Conservation (phyloP, 2,113 vertebrate species). For the Actinemys pallida region DNA sequence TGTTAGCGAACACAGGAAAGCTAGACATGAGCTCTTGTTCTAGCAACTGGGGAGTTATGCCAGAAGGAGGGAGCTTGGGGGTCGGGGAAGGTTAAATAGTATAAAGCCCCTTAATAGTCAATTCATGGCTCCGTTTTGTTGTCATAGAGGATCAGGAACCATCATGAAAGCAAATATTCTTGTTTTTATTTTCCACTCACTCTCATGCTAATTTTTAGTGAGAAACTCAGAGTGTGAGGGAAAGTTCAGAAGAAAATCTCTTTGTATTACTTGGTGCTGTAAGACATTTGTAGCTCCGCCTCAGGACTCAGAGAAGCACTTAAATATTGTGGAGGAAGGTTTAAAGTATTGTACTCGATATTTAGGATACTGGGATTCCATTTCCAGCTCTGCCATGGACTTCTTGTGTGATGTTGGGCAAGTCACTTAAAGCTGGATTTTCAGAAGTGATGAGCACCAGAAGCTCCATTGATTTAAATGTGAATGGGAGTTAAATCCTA, state of each 20-base stretch:
- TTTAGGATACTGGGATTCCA: background rate
- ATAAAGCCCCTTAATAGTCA: background rate
- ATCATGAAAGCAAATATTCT: background rate
- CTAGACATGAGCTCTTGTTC: background rate
- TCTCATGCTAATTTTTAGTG: background rate
- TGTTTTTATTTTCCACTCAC: background rate
- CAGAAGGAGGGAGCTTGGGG: background rate
- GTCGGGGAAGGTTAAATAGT: background rate
- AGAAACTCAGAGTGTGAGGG: background rate
- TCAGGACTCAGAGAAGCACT: background rate
- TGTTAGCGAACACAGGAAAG: background rate
- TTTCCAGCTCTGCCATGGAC: background rate
- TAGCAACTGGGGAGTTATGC: background rate
- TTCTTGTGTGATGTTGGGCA: background rate
- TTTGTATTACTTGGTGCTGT: rapidly evolving
- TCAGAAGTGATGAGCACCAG: background rate
- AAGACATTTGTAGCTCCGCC: background rate
- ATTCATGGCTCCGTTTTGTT: background rate
- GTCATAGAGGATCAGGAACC: background rate
- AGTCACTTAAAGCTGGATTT: background rate
- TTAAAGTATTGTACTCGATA: background rate
- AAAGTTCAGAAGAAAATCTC: background rate
- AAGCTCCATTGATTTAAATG: background rate
- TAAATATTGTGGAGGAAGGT: background rate
- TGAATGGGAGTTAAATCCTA: background rate